Base-by-base conservation (phyloP, 2,113 vertebrate genomes). In the Myrmophylax atrothorax region DNA sequence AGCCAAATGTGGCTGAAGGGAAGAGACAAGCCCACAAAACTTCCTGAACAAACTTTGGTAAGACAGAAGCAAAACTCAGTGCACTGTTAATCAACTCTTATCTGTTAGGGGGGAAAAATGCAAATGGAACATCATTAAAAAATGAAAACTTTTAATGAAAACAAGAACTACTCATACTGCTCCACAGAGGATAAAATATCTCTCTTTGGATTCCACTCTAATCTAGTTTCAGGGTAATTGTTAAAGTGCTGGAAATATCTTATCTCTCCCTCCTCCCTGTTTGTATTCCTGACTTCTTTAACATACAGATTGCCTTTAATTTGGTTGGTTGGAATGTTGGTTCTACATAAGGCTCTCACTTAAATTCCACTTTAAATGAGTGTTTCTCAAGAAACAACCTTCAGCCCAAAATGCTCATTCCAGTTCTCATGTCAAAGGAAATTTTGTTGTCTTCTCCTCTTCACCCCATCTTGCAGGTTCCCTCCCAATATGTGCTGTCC, bases 111-210 rank as follows among this genome's bases (percentile, higher is more conserved):
- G 7, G 28, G 16, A 75, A 78, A 94, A 89, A 70, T 70, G 91
- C n/a, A 94, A 95, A 93, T 82, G 77, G 66, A 94, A 72, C 74
- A 89, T 87, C 44, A 91, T 89, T 92, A 4, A 74, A 88, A 92
- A 94, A 91, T n/a, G 82, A 94, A 91, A 90, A 95, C 40, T 94
- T 95, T 67, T 95, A 96, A 95, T 92, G 89, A 95, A 95, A 95
- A 95, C 87, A 96, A 87, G 91, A 94, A 96, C 94, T 94, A 96
- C 88, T 94, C 72, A 59, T 52, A 53, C 69, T 82, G 63, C 49
- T 94, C 93, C 58, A 62, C 58, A 76, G 89, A 94, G 91, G 70
- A 95, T 96, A 92, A 86, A 91, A 96, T 52, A 94, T 92, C 19
- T 93, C 93, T 91, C 94, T 89, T 87, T 84, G 93, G 89, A 95